Percentiles rank a stretch among this genome's conserved stretches.
phyloP scores from a whole-genome alignment of 2,888 invertebrate species.

The Tridacna gigas region DNA sequence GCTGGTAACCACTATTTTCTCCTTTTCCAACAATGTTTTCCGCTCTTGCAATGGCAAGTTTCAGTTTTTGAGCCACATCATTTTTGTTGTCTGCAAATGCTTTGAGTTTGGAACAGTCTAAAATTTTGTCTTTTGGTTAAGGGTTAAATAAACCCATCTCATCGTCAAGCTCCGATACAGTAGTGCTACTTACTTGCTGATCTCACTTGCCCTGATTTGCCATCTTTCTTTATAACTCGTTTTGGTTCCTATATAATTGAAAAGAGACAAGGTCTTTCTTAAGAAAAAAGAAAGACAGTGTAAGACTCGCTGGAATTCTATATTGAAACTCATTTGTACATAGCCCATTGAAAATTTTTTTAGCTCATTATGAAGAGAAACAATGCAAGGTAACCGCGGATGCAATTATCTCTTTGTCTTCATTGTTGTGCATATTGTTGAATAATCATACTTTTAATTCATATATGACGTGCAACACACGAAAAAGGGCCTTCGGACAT shows the following conservation, averaged over 20 bases:
- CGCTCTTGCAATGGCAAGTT: background rate
- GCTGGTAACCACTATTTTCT: background rate
- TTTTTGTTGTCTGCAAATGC: background rate
- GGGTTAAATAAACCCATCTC: background rate
- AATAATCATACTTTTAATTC: no score
- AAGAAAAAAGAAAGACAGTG: no score
- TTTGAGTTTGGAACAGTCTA: background rate
- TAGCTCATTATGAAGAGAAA: no score
- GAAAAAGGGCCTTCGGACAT: no score
- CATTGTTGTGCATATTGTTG: no score
- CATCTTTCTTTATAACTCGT: conserved; percentile 57
- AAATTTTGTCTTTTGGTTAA: background rate
- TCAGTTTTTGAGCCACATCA: background rate
- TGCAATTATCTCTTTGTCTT: no score
- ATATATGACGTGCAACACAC: no score
- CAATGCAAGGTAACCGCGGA: no score
- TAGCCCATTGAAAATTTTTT: no score
- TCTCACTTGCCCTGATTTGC: conserved; percentile 22
- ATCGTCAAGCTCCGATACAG: background rate
- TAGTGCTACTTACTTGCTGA: conserved; percentile 5
- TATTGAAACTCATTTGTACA: no score
- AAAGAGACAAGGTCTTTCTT: no score
- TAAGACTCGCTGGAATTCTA: no score
- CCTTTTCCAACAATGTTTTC: conserved; percentile 1
- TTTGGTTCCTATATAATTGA: conserved; percentile 48